phyloP scores from a whole-genome alignment of 1,140 invertebrate species.

The Euura saliciscinereae region DNA sequence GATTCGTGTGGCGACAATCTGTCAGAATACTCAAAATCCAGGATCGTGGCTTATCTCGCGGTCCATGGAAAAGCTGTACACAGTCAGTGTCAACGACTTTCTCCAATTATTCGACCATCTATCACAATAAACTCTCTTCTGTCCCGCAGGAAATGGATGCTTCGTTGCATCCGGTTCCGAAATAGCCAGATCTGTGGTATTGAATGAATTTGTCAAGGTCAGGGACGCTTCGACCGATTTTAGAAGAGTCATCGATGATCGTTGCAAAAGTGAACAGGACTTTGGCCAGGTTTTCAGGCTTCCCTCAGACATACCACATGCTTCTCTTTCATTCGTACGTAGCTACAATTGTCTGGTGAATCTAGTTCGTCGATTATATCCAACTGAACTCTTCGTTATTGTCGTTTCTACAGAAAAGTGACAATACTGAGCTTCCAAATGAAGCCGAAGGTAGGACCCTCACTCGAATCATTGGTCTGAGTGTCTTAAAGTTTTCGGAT shows the following conservation, averaged over 20 bases:
- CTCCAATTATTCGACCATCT: too few species aligned
- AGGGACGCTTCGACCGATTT: too few species aligned
- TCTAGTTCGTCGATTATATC: too few species aligned
- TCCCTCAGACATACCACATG: slow-evolving; percentile 45
- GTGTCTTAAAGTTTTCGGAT: slow-evolving; percentile 52
- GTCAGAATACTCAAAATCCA: slow-evolving; percentile 35
- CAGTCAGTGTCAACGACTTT: background rate
- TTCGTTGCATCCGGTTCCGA: slow-evolving; percentile 49
- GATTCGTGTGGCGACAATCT: slow-evolving; percentile 43
- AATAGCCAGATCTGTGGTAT: slow-evolving; percentile 42
- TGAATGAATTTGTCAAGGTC: slow-evolving; percentile 33
- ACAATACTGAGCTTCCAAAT: background rate
- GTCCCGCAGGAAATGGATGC: slow-evolving; percentile 35
- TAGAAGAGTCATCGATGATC: too few species aligned
- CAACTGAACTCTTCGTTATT: too few species aligned
- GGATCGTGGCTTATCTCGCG: slow-evolving; percentile 45
- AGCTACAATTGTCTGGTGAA: background rate
- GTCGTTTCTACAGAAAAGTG: background rate
- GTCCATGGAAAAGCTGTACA: slow-evolving; percentile 31
- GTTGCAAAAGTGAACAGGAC: background rate
- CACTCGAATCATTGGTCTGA: slow-evolving; percentile 42
- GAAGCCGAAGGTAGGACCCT: slow-evolving; percentile 33
- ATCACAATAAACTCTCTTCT: too few species aligned
- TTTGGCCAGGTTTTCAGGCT: slow-evolving; percentile 32
- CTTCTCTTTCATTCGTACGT: slow-evolving; percentile 40